A percentile compares a stretch with the other conserved stretches of the same genome.
Evolutionary conservation across 2,888 invertebrate species (phyloP).

Genomic region (Ganaspis brasiliensis): DNA sequence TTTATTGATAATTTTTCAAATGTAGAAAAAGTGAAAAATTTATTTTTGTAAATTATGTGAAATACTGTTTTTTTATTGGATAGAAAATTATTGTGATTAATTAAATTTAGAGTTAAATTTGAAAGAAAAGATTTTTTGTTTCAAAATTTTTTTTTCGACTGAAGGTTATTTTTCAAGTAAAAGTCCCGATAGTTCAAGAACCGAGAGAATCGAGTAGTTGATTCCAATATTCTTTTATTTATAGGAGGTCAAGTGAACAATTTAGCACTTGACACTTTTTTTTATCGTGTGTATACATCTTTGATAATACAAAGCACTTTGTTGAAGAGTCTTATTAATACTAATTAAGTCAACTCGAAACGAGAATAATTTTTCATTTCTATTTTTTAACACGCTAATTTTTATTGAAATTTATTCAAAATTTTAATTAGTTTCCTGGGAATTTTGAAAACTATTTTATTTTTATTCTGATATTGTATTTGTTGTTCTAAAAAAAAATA

Average conservation of each 20-base stretch:
- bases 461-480: too few relatives aligned
- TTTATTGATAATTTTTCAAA: background rate
- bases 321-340: background rate
- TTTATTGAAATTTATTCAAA: too few relatives aligned
- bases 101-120: too few relatives aligned
- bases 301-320: background rate
- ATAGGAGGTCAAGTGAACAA: conserved; percentile 20
- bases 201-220: conserved; percentile 16
- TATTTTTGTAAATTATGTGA: too few relatives aligned
- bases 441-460: too few relatives aligned
- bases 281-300: conserved; percentile 14
- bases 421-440: too few relatives aligned
- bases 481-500: too few relatives aligned
- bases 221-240: conserved; percentile 25
- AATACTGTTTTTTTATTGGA: too few relatives aligned
- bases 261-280: conserved; percentile 38
- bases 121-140: background rate
- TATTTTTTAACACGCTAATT: too few relatives aligned
- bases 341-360: too few relatives aligned
- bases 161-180: background rate
- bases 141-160: background rate
- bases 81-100: too few relatives aligned
- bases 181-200: background rate
- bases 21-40: background rate
- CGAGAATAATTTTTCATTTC: too few relatives aligned